Base-by-base conservation (phyloP, 64 coral and sea anemone species). In the Trachythela sp. region DNA sequence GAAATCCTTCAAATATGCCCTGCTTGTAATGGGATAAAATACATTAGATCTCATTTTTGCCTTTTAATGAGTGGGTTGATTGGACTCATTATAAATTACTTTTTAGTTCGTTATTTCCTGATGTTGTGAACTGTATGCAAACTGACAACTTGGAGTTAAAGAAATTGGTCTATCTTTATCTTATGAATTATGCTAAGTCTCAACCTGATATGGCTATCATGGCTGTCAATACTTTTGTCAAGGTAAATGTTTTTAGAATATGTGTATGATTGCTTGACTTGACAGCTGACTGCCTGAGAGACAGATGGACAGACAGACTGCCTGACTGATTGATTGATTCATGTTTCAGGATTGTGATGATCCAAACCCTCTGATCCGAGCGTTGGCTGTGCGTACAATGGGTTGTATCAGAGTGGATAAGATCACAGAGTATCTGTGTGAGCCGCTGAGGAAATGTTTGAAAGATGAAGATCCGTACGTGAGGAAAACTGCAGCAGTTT, bases 401-500 rank as follows among this genome's bases (percentile, higher is more conserved):
- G 96, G 96, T 20, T 99, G 96, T 29, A 99, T 99, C 32, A 94
- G 96, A 83, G 96, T 99, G 24, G 96, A 99, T 86, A 99, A 99
- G 84, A 99, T 99, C 89, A 99, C 96, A 10, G 96, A 99, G n/a
- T 99, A 99, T 39, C 67, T 99, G 59, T 99, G 96, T 91, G 96
- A 99, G 40, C 96, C 96, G 6, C 83, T 95, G 20, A 92, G 96
- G 84, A 99, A 99, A 70, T 99, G 96, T 88, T 71, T 99, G 48
- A 99, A 99, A 51, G 96, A 99, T 94, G 96, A 99, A 90, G 96
- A 99, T 89, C 96, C 96, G 0, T 99, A 99, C 87, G 96, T 99
- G 0, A 90, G 96, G 24, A 99, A 99, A 64, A 99, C 96, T 49
- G 96, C 96, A 39, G 96, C 96, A 40, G 96, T 99, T 1, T 99